Evolutionary conservation across 2,113 vertebrate genomes (phyloP).

Genomic region (Hippocampus mohnikei): DNA sequence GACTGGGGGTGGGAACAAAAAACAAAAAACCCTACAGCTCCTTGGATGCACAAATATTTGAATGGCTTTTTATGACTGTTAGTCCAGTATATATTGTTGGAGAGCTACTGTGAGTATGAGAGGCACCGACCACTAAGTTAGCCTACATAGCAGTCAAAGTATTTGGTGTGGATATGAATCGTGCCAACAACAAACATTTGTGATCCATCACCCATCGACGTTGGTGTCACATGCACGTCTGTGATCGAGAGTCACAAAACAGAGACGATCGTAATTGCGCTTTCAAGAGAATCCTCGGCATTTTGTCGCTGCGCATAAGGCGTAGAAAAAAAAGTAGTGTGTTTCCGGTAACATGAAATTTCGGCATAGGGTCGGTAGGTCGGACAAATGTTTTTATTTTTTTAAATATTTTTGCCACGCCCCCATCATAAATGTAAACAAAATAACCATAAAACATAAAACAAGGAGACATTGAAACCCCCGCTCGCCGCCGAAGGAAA

Average conservation of each 20-base stretch:
- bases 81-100: background rate
- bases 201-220: background rate
- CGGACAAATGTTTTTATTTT: too few relatives aligned
- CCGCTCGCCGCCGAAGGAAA: too few relatives aligned
- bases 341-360: too few relatives aligned
- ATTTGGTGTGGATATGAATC: background rate
- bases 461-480: too few relatives aligned
- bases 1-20: slow-evolving; percentile 23
- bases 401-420: too few relatives aligned
- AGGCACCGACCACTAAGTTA: background rate
- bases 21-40: background rate
- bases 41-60: background rate
- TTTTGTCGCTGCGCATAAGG: background rate
- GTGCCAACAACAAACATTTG: background rate
- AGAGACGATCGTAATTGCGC: slow-evolving; percentile 23
- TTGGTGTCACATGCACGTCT: background rate
- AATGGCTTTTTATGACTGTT: background rate
- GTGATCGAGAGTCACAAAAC: slow-evolving; percentile 14
- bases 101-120: background rate
- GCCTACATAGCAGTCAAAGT: background rate
- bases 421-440: too few relatives aligned
- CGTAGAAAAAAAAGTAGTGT: too few relatives aligned
- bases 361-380: too few relatives aligned
- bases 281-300: slow-evolving; percentile 20
- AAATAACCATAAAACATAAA: too few relatives aligned